A percentile compares a stretch with the other conserved stretches of the same genome.
These are phyloP conservation scores for Thecocarcelia acutangulata DNA, from an alignment of 2,888 invertebrate genomes.

Conservation along the genomic window DNA sequence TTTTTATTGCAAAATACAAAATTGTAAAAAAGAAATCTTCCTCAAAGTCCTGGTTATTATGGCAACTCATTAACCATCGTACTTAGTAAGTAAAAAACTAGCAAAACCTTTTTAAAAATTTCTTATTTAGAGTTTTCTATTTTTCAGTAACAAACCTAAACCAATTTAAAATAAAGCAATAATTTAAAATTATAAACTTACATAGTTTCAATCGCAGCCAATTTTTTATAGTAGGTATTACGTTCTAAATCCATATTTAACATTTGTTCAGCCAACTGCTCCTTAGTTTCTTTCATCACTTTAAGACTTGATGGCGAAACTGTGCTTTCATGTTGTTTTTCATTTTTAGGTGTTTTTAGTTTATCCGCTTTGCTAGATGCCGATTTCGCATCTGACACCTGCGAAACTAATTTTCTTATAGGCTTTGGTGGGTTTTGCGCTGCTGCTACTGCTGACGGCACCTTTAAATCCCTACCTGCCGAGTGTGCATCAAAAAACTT, in stretches of 20 bases:
- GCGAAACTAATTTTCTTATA: conserved; percentile 52
- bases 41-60: too few species aligned
- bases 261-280: conserved; percentile 64
- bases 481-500: conserved; percentile 99
- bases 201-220: conserved; percentile 74
- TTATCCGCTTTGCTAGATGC: conserved; percentile 1
- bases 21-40: too few species aligned
- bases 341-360: conserved; percentile 62
- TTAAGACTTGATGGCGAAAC: conserved; percentile 70
- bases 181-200: conserved; percentile 61
- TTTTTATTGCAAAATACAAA: too few species aligned
- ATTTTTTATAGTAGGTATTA: conserved; percentile 74
- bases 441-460: conserved; percentile 60
- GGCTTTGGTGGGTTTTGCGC: conserved; percentile 64
- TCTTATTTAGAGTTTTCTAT: too few species aligned
- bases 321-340: conserved; percentile 49
- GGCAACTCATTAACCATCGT: too few species aligned
- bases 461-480: conserved; percentile 86
- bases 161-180: too few species aligned
- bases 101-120: too few species aligned
- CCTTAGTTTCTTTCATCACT: conserved; percentile 66
- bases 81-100: too few species aligned
- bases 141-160: too few species aligned
- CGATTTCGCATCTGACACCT: conserved; percentile 53
- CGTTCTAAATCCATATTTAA: conserved; percentile 69